These are phyloP conservation scores for Pollenia amentaria DNA, from an alignment of 2,888 invertebrate species.

Conservation along the genomic window DNA sequence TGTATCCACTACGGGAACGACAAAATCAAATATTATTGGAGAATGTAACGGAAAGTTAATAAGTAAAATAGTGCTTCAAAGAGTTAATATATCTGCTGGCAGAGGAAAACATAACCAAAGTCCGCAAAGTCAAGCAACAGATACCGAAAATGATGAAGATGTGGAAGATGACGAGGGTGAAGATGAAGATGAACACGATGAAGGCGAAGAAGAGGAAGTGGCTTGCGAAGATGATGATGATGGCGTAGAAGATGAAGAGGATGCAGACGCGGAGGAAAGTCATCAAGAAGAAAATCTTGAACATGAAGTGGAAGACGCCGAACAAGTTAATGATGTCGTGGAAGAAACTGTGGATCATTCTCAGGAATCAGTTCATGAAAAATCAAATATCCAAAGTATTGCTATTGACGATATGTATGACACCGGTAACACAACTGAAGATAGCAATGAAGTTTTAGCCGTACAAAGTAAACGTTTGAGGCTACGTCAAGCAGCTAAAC, in stretches of 20 bases:
- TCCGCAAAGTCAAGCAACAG: slow-evolving; percentile 70
- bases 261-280: slow-evolving; percentile 67
- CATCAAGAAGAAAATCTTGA: slow-evolving; percentile 72
- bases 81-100: slow-evolving; percentile 75
- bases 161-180: slow-evolving; percentile 72
- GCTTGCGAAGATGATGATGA: slow-evolving; percentile 35
- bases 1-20: slow-evolving; percentile 19
- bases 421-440: slow-evolving; percentile 73
- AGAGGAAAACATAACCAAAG: slow-evolving; percentile 57
- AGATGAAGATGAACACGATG: slow-evolving; percentile 52
- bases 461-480: slow-evolving; percentile 70
- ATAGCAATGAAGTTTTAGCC: slow-evolving; percentile 73
- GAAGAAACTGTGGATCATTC: slow-evolving; percentile 16
- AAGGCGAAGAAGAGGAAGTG: slow-evolving; percentile 36
- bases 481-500: slow-evolving; percentile 64
- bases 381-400: slow-evolving; percentile 41
- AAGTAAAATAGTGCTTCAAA: slow-evolving; percentile 81
- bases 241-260: slow-evolving; percentile 57
- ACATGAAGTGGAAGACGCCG: slow-evolving; percentile 1
- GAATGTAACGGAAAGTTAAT: slow-evolving; percentile 81
- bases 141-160: slow-evolving; percentile 74
- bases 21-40: slow-evolving; percentile 67
- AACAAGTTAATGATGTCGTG: too few relatives aligned
- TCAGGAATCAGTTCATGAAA: slow-evolving; percentile 44
- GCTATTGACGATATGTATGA: slow-evolving; percentile 63